Evolutionary conservation across 2,888 invertebrate genomes (phyloP).

Genomic region (Micoletzkya japonica): DNA sequence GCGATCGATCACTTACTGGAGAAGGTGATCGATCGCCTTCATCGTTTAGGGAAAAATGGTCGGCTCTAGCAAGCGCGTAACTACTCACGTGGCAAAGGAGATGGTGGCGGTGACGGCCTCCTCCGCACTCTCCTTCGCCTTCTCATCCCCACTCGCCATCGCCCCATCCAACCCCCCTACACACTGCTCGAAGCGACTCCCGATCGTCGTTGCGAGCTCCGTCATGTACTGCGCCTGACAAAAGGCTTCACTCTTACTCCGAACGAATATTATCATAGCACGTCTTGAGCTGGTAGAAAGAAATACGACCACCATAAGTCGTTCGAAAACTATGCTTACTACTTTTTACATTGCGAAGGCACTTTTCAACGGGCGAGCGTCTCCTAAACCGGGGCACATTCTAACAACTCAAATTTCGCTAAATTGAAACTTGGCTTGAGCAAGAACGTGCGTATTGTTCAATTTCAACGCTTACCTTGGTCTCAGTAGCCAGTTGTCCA

Average conservation of each 20-base stretch:
- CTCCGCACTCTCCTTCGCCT: slow-evolving; percentile 61
- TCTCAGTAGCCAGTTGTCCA: slow-evolving; percentile 66
- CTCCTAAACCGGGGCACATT: too few relatives aligned
- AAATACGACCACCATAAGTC: too few relatives aligned
- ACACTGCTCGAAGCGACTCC: slow-evolving; percentile 40
- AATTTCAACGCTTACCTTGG: slow-evolving; percentile 35
- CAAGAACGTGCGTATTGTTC: too few relatives aligned
- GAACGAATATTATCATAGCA: too few relatives aligned
- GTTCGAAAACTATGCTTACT: too few relatives aligned
- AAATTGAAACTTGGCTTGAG: too few relatives aligned
- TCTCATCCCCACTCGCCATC: slow-evolving; percentile 30
- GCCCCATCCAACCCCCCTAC: slow-evolving; percentile 35
- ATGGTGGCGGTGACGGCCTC: slow-evolving; percentile 68
- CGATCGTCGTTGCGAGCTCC: slow-evolving; percentile 46
- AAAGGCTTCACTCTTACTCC: slow-evolving; percentile 22
- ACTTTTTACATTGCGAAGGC: too few relatives aligned
- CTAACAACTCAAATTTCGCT: too few relatives aligned
- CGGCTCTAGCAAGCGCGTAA: too few relatives aligned
- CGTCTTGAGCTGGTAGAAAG: neutral
- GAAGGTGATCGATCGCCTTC: neutral
- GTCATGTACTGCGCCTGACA: slow-evolving; percentile 42
- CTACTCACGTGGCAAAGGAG: slow-evolving; percentile 67
- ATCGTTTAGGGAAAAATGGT: neutral
- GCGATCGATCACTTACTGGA: neutral
- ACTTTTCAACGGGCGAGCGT: too few relatives aligned